phyloP scores from a whole-genome alignment of 1,140 invertebrate genomes.

The Drosophila mojavensis region DNA sequence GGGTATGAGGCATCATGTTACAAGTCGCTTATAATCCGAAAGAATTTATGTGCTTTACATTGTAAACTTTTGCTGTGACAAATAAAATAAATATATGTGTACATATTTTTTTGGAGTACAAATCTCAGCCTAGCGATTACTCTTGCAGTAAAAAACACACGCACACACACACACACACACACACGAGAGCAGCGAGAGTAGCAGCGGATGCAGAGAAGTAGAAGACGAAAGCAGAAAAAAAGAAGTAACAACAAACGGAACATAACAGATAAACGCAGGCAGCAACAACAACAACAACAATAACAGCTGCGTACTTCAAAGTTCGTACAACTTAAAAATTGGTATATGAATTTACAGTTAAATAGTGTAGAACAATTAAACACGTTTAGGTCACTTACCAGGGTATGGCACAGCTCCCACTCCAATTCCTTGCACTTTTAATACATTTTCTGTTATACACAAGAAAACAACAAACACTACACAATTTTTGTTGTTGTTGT shows the following conservation, averaged over 20 bases:
- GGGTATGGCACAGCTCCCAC: constrained; percentile 25
- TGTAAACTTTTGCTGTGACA: constrained; percentile 40
- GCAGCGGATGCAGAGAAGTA: constrained; percentile 62
- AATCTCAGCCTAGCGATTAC: constrained; percentile 42
- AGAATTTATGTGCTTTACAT: constrained; percentile 24
- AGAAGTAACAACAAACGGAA: constrained; percentile 63
- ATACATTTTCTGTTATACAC: constrained; percentile 76
- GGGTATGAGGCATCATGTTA: constrained; percentile 42
- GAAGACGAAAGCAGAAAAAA: constrained; percentile 31
- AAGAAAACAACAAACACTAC: constrained; percentile 61
- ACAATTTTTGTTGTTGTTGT: constrained; percentile 30
- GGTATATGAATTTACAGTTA: constrained; percentile 11
- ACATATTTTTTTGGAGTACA: constrained; percentile 8
- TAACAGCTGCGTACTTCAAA: constrained; percentile 33
- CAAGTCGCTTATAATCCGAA: constrained; percentile 28
- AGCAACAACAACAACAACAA: constrained; percentile 24
- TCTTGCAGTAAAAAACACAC: constrained; percentile 21
- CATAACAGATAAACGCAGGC: constrained; percentile 56
- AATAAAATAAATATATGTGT: constrained; percentile 34
- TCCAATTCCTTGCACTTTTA: constrained; percentile 24
- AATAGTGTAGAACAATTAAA: constrained; percentile 3
- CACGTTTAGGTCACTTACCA: constrained; percentile 41
- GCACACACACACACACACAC: neutral
- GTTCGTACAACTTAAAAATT: constrained; percentile 1
- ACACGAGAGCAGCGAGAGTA: constrained; percentile 14